Evolutionary conservation across 2,113 vertebrate species (phyloP).

Genomic region (Parotia lawesii): DNA sequence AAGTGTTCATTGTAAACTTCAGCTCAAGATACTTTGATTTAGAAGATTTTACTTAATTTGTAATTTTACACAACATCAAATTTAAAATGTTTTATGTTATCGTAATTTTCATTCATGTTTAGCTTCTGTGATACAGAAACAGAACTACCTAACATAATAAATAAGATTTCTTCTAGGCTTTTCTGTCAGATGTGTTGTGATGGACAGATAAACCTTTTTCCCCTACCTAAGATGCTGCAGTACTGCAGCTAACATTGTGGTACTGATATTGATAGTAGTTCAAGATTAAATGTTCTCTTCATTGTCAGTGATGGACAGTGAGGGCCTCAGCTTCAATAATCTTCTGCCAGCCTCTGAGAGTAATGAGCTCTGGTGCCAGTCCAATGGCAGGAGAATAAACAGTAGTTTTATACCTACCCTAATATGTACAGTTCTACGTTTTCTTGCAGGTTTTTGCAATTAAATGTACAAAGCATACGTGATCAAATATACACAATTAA

Average conservation of each 20-base stretch:
- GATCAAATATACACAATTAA: background rate
- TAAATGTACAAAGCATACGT: background rate
- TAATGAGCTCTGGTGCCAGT: background rate
- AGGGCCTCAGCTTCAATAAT: background rate
- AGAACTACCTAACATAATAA: background rate
- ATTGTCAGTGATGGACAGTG: background rate
- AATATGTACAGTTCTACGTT: background rate
- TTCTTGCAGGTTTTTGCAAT: background rate
- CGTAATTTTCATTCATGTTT: background rate
- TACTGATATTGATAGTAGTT: background rate
- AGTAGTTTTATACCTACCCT: background rate
- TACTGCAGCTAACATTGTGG: background rate
- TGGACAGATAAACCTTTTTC: background rate
- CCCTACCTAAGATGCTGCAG: background rate
- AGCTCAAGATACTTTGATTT: background rate
- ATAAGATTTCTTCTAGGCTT: background rate
- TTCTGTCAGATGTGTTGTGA: background rate
- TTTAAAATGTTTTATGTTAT: background rate
- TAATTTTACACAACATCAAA: background rate
- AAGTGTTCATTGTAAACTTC: background rate
- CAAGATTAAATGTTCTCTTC: constrained; percentile 6
- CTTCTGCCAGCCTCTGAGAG: background rate
- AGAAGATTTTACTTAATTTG: background rate
- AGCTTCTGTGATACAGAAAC: background rate
- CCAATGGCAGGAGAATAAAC: background rate